Conservation (phyloP, 2,888 invertebrate genomes). For the Lumbricus terrestris region DNA sequence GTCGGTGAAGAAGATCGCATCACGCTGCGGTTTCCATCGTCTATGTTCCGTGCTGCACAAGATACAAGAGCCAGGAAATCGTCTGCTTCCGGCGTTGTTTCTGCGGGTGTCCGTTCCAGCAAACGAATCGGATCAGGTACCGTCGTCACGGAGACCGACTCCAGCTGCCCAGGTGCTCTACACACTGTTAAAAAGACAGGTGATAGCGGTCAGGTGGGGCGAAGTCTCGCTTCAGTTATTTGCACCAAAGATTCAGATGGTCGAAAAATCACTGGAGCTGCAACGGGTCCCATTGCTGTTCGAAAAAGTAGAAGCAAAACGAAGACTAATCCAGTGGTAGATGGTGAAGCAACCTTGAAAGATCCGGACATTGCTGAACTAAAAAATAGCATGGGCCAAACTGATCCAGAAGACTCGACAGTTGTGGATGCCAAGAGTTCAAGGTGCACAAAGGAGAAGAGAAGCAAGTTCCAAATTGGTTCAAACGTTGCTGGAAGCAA, state of each 20-base stretch:
- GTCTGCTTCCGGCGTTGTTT: not conserved
- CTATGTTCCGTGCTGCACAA: not conserved
- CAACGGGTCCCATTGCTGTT: not conserved
- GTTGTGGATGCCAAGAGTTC: not conserved
- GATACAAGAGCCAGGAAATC: not conserved
- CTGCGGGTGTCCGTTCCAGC: not conserved
- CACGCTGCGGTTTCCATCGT: not conserved
- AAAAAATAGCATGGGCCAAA: not conserved
- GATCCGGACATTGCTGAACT: not conserved
- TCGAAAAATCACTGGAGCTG: not conserved
- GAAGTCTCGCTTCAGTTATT: not conserved
- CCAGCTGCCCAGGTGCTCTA: not conserved
- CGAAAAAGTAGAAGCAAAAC: not conserved
- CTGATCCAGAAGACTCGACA: not conserved
- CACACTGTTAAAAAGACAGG: not conserved
- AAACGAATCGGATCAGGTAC: not conserved
- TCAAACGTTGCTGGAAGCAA: not conserved
- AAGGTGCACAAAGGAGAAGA: not conserved
- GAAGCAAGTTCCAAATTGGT: not conserved
- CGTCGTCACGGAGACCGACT: not conserved
- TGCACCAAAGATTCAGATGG: not conserved
- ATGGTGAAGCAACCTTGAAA: not conserved
- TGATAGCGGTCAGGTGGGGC: not conserved
- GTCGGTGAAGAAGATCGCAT: not conserved
- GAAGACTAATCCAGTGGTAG: not conserved